Base-by-base conservation (phyloP, 2,797 vertebrate genomes). In the Sebastes vulpes region DNA sequence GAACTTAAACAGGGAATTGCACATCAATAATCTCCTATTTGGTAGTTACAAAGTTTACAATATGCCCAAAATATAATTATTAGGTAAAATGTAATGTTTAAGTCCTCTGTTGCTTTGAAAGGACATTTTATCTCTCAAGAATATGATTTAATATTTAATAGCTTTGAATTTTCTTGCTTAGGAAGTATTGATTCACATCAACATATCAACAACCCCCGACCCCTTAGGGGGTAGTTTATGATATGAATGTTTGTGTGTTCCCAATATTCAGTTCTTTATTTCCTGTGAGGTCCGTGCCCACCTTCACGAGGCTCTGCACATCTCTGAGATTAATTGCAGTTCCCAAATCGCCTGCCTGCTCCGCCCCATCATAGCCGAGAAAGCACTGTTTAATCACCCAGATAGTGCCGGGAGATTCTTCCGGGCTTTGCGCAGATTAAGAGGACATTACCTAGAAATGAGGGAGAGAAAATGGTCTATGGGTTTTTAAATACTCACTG, bases 391-490 rank as follows among this genome's bases (percentile, higher is more conserved):
- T 92, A 90, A 91, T 93, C 87, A 87, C 79, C 64, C 58, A 26
- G 80, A 78, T 81, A 82, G 81, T 57, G 65, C 76, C 59, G 63
- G 68, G 88, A 87, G 79, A 82, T 88, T 89, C 85, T 88, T 89
- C 75, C 10, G 11, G 78, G 84, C 88, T 90, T 86, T 86, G 75
- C 77, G 65, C 81, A 87, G 79, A 90, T 92, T 85, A 91, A 84
- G 79, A 85, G 63, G 77, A 90, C 68, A 91, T 90, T 88, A 91
- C 75, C 72, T 64, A n/a, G 67, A 86, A 89, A 90, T 69, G 73
- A 86, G 68, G 48, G 63, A 58, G 63, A 88, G 79, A 82, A 87
- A 86, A 86, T 58, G 48, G 77, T 84, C 75, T 48, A 32, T 28
- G 68, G 73, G 59, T 72, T 90, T 83, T 87, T 84, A 89, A 89